A percentile compares a stretch with the other conserved stretches of the same genome.
phyloP scores from a whole-genome alignment of 2,888 invertebrate genomes.

The Carterocephalus palaemon region DNA sequence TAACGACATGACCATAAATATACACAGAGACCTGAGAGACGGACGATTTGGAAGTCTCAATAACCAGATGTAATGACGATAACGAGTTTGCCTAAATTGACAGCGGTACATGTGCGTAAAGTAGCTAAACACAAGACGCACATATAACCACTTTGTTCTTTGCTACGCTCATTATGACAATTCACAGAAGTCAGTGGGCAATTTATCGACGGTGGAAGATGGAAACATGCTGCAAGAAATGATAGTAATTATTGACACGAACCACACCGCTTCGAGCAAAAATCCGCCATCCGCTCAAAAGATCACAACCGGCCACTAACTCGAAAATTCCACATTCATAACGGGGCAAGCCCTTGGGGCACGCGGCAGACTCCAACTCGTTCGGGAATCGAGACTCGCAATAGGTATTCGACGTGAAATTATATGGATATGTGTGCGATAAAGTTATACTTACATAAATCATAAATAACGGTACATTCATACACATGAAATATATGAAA shows the following conservation, averaged over 20 bases:
- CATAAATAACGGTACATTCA: slow-evolving; percentile 35
- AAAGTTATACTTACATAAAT: slow-evolving; percentile 34
- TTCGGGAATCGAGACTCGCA: slow-evolving; percentile 50
- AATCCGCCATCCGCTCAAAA: slow-evolving; percentile 54
- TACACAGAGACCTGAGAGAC: slow-evolving; percentile 11
- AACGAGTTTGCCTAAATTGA: slow-evolving; percentile 22
- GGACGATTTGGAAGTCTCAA: slow-evolving; percentile 8
- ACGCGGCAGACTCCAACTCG: slow-evolving; percentile 47
- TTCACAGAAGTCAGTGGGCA: slow-evolving; percentile 67
- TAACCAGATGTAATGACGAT: slow-evolving; percentile 16
- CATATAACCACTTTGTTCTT: slow-evolving; percentile 31
- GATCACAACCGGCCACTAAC: slow-evolving; percentile 68
- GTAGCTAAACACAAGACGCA: slow-evolving; percentile 50
- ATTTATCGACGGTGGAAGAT: slow-evolving; percentile 64
- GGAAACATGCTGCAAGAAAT: slow-evolving; percentile 62
- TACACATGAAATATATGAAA: neutral
- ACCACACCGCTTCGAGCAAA: slow-evolving; percentile 49
- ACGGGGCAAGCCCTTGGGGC: slow-evolving; percentile 63
- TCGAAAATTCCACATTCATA: slow-evolving; percentile 73
- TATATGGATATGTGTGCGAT: slow-evolving; percentile 43
- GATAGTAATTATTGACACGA: slow-evolving; percentile 77
- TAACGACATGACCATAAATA: slow-evolving; percentile 2
- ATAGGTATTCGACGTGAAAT: slow-evolving; percentile 49
- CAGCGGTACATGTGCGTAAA: slow-evolving; percentile 33
- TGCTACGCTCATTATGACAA: slow-evolving; percentile 63